Base-by-base conservation (phyloP, 2,113 vertebrate genomes). In the Aphelocoma coerulescens region DNA sequence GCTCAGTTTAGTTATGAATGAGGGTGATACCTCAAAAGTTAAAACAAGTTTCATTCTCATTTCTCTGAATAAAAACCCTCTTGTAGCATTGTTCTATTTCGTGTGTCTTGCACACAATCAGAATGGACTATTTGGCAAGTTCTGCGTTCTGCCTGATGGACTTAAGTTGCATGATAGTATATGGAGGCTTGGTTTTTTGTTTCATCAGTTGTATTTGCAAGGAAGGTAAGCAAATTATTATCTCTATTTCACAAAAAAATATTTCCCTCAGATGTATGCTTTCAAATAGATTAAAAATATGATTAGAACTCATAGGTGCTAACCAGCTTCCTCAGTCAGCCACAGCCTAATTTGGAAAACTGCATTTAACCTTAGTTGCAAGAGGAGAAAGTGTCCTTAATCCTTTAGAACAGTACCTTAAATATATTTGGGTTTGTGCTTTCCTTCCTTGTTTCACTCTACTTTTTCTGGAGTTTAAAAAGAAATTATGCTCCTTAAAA, bases 1-100 rank as follows among this genome's bases (percentile, higher is more conserved):
- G 19, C 68, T 94, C 78, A 69, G 44, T 90, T 88, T 89, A 77
- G 46, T 67, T 93, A 68, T 87, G 71, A 91, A 78, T 91, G 84
- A 82, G 49, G 58, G 20, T 44, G 72, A 41, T 74, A 77, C 35
- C 72, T 92, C 69, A 91, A 63, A 96, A 94, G 57, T 93, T 63
- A 92, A 39, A 61, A 43, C 21, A 61, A 62, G 48, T 78, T 92
- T 88, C 55, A 30, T 57, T 88, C 55, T 85, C 66, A 41, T 82
- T 92, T 91, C 69, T 79, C 4, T 74, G 52, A 74, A 67, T 59
- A 83, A 88, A 83, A 86, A 35, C 22, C 43, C 16, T 69, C 39
- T 76, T 63, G 48, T 3, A 69, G 65, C n/a, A 14, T 87, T 79
- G 57, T 21, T 79, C 16, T 72, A 0, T 67, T 59, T 90, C 8